A percentile compares a stretch with the other conserved stretches of the same genome.
phyloP scores from a whole-genome alignment of 1,140 invertebrate genomes.

The Anadara kagoshimensis region DNA sequence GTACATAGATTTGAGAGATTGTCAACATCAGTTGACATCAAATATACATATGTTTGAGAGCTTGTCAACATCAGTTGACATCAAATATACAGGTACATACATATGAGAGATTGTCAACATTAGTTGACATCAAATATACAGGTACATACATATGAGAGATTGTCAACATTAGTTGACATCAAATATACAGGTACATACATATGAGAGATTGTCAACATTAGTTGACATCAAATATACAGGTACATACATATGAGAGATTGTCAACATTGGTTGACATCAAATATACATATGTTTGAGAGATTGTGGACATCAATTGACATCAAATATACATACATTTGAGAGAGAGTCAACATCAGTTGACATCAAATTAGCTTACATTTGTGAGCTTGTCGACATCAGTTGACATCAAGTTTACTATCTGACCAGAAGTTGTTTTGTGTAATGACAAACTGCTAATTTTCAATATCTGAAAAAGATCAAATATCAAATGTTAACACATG shows the following conservation, averaged over 20 bases:
- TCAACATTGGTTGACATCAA: neutral
- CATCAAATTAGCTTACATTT: slow-evolving; percentile 44
- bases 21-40: too few relatives aligned
- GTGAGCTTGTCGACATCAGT: slow-evolving; percentile 81
- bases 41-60: too few relatives aligned
- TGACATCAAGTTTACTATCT: slow-evolving; percentile 91
- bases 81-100: too few relatives aligned
- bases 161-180: too few relatives aligned
- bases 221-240: neutral
- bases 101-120: too few relatives aligned
- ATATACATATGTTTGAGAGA: neutral
- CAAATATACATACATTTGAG: neutral
- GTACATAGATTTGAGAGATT: too few relatives aligned
- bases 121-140: too few relatives aligned
- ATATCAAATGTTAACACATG: neutral
- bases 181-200: too few relatives aligned
- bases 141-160: too few relatives aligned
- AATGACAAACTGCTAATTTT: slow-evolving; percentile 77
- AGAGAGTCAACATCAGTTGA: neutral
- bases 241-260: neutral
- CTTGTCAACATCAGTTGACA: too few relatives aligned
- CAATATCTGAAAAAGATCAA: slow-evolving; percentile 49
- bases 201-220: too few relatives aligned
- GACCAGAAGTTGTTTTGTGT: slow-evolving; percentile 84
- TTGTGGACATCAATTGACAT: neutral